phyloP scores from a whole-genome alignment of 2,888 invertebrate species.

The Drosophila testacea region DNA sequence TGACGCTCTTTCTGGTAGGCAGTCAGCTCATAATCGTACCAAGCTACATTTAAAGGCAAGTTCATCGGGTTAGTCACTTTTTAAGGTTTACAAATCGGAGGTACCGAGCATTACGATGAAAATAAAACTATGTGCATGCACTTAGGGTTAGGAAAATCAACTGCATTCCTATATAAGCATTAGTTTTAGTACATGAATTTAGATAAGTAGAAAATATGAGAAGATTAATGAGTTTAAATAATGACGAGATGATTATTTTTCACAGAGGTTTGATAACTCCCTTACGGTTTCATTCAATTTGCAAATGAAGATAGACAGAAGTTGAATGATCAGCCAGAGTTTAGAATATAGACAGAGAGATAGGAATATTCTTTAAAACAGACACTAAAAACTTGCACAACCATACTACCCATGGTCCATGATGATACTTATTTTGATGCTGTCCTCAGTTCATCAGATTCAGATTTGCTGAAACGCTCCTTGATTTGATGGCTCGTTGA shows the following conservation, averaged over 20 bases:
- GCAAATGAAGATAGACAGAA: slow-evolving; percentile 53
- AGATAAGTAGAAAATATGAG: slow-evolving; percentile 32
- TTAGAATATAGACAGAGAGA: slow-evolving; percentile 40
- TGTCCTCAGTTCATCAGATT: slow-evolving; percentile 34
- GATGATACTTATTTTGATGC: slow-evolving; percentile 58
- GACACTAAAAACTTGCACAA: slow-evolving; percentile 67
- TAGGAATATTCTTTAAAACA: slow-evolving; percentile 47
- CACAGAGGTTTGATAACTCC: slow-evolving; percentile 60
- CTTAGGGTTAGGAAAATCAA: slow-evolving; percentile 29
- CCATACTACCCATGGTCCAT: slow-evolving; percentile 80
- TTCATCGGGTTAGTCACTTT: slow-evolving; percentile 27
- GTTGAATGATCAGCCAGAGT: slow-evolving; percentile 59
- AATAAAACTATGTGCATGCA: slow-evolving; percentile 39
- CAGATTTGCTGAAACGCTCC: slow-evolving; percentile 27
- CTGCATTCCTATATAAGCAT: slow-evolving; percentile 49
- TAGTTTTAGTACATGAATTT: slow-evolving; percentile 49
- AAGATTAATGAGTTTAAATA: slow-evolving; percentile 1
- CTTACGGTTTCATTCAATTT: slow-evolving; percentile 37
- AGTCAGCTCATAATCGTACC: slow-evolving; percentile 95
- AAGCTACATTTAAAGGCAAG: slow-evolving; percentile 87
- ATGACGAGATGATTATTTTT: slow-evolving; percentile 14
- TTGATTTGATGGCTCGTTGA: slow-evolving; percentile 39
- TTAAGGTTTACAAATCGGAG: slow-evolving; percentile 7
- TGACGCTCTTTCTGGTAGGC: slow-evolving; percentile 92
- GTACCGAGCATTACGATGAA: slow-evolving; percentile 25